A percentile compares a stretch with the other conserved stretches of the same genome.
Conservation (phyloP, 2,797 vertebrate species). For the Pelodytes ibericus region DNA sequence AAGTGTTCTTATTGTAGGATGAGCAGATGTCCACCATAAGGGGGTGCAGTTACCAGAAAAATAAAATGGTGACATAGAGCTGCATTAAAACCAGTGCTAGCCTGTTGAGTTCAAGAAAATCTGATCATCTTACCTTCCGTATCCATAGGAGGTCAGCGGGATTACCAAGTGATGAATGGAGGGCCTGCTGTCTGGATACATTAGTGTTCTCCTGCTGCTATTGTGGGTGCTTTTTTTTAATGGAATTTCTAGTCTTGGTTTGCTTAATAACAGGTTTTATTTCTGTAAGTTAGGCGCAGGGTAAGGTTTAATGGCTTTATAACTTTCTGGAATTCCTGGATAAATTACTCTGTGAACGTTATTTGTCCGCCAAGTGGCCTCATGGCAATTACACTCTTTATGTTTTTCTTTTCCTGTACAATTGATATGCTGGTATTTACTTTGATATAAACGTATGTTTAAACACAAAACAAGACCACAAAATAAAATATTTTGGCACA, state of each 20-base stretch:
- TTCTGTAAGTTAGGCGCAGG: not conserved
- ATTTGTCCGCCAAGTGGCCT: not conserved
- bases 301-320: not conserved
- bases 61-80: not conserved
- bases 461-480: not conserved
- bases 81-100: not conserved
- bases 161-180: too few relatives aligned
- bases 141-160: too few relatives aligned
- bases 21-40: not conserved
- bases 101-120: too few relatives aligned
- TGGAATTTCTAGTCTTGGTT: not conserved
- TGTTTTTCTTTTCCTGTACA: slow-evolving; percentile 1
- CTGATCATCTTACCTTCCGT: too few relatives aligned
- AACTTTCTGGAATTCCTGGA: not conserved
- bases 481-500: too few relatives aligned
- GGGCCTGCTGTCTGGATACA: too few relatives aligned
- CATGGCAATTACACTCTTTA: slow-evolving; percentile 8
- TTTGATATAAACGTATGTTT: too few relatives aligned
- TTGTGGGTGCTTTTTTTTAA: not conserved
- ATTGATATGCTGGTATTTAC: not conserved
- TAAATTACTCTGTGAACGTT: slow-evolving; percentile 4
- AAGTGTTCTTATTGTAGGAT: not conserved
- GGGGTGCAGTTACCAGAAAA: too few relatives aligned
- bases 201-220: too few relatives aligned
- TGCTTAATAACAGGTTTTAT: slow-evolving; percentile 1